Conservation (phyloP, 2,113 vertebrate species). For the Martes martes region DNA sequence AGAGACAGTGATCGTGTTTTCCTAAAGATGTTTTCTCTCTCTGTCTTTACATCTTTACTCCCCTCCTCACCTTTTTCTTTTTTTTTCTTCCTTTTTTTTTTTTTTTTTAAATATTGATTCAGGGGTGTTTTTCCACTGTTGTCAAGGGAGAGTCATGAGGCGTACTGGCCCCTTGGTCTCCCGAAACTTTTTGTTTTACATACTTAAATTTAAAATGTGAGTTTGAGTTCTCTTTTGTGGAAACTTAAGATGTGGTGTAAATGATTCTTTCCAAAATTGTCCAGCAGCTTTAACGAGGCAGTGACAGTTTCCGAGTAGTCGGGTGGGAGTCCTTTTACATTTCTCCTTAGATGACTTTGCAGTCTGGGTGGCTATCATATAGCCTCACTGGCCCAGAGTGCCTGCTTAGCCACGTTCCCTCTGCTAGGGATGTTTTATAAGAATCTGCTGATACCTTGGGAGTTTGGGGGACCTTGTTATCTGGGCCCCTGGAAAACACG, state of each 20-base stretch:
- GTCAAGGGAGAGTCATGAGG: constrained; percentile 66
- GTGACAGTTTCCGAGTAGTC: neutral
- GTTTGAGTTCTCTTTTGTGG: constrained; percentile 67
- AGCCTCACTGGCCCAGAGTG: constrained; percentile 39
- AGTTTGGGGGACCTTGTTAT: constrained; percentile 42
- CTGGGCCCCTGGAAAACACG: constrained; percentile 59
- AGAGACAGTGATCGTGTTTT: constrained; percentile 80
- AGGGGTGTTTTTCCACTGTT: constrained; percentile 77
- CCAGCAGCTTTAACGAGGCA: neutral
- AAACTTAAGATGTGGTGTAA: constrained; percentile 51
- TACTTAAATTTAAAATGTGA: constrained; percentile 69
- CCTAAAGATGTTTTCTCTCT: constrained; percentile 60
- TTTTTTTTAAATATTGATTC: constrained; percentile 62
- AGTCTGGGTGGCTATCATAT: constrained; percentile 40
- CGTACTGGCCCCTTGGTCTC: constrained; percentile 12
- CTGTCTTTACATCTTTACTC: constrained; percentile 50
- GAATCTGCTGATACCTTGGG: constrained; percentile 67
- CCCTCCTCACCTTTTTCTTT: neutral
- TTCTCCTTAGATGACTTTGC: constrained; percentile 29
- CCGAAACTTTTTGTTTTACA: neutral
- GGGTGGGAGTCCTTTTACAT: constrained; percentile 38
- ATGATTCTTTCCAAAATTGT: constrained; percentile 54
- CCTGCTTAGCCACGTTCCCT: constrained; percentile 65
- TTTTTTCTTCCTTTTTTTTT: neutral
- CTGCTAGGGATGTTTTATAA: neutral